A percentile compares a stretch with the other conserved stretches of the same genome.
phyloP scores from a whole-genome alignment of 2,888 invertebrate genomes.

The Pocota personata region DNA sequence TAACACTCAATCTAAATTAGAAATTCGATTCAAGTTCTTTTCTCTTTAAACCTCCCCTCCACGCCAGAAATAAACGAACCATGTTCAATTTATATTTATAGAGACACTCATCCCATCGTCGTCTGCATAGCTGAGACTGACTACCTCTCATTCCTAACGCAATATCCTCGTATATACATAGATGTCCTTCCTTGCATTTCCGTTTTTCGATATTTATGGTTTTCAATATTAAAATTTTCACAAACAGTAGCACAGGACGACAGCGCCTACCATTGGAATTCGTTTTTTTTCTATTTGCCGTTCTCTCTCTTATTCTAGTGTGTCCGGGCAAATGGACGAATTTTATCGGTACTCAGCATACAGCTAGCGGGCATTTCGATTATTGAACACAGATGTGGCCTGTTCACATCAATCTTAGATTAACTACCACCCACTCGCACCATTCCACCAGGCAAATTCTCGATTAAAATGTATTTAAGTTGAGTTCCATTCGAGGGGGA shows the following conservation, averaged over 20 bases:
- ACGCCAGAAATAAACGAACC: neutral
- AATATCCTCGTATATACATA: too few relatives aligned
- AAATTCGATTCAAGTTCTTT: slow-evolving; percentile 15
- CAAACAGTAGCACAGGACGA: slow-evolving; percentile 46
- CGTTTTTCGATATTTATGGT: slow-evolving; percentile 69
- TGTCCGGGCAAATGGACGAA: slow-evolving; percentile 36
- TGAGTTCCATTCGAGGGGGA: slow-evolving; percentile 27
- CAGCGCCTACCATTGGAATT: slow-evolving; percentile 50
- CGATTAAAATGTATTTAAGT: slow-evolving; percentile 73
- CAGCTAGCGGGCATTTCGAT: slow-evolving; percentile 71
- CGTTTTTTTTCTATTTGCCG: slow-evolving; percentile 35
- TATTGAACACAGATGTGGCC: slow-evolving; percentile 72
- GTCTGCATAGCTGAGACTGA: slow-evolving; percentile 59
- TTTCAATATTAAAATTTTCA: slow-evolving; percentile 73
- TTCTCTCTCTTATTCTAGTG: neutral
- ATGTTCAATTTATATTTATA: slow-evolving; percentile 65
- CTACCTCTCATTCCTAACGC: neutral
- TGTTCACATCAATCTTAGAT: slow-evolving; percentile 74
- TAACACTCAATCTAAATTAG: slow-evolving; percentile 35
- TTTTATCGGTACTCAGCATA: slow-evolving; percentile 65
- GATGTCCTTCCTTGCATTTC: slow-evolving; percentile 54
- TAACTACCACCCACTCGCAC: slow-evolving; percentile 58
- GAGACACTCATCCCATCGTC: slow-evolving; percentile 40
- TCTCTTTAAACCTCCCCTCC: neutral
- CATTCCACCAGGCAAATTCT: slow-evolving; percentile 38